Conservation (phyloP, 1,140 invertebrate species). For the Diachasma alloeum region DNA sequence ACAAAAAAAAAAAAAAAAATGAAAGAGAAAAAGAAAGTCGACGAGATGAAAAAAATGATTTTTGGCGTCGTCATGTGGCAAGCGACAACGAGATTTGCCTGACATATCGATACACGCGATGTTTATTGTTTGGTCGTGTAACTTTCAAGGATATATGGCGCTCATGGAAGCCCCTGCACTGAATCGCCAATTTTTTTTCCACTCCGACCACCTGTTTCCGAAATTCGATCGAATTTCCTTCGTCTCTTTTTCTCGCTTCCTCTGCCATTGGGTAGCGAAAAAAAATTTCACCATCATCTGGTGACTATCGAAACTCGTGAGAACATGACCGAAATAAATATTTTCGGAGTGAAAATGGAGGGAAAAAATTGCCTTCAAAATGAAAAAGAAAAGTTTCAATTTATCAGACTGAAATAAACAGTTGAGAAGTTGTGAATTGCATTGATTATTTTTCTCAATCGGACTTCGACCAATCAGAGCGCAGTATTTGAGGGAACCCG, state of each 20-base stretch:
- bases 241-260: not conserved
- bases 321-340: not conserved
- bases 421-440: too few species aligned
- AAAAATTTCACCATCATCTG: slow-evolving; percentile 8
- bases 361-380: not conserved
- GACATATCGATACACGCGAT: not conserved
- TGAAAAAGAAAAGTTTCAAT: not conserved
- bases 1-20: not conserved
- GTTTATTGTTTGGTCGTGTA: slow-evolving; percentile 1
- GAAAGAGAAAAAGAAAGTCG: not conserved
- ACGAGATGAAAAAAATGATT: slow-evolving; percentile 1
- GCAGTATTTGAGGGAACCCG: too few species aligned
- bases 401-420: too few species aligned
- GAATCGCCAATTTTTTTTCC: not conserved
- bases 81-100: not conserved
- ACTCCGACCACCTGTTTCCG: slow-evolving; percentile 55
- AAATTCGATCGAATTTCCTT: slow-evolving; percentile 46
- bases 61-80: not conserved
- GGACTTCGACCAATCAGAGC: too few species aligned
- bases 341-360: not conserved
- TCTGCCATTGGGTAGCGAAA: not conserved
- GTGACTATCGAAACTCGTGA: slow-evolving; percentile 7
- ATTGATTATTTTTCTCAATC: too few species aligned
- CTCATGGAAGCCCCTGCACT: not conserved
- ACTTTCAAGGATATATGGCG: not conserved